Evolutionary conservation across 2,888 invertebrate species (phyloP), one percentile per base, ranked within the genome.

Genomic region (Ormyrus nitidulus): DNA sequence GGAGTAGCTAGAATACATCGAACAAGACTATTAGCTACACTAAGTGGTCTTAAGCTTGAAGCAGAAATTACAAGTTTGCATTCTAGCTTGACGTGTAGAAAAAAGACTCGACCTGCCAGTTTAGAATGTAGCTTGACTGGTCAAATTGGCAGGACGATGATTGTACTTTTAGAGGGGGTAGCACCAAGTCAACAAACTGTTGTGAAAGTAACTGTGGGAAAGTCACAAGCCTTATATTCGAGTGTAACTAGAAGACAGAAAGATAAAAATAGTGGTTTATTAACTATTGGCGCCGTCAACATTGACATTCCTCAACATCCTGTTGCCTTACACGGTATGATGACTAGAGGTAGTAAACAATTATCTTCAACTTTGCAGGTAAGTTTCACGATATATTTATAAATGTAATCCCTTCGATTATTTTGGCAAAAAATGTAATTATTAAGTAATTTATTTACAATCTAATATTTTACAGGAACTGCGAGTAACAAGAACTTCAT

Each of bases 291-390:
- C 0, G 95, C 96, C 11, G 95, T 99, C 0, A 94, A 96, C 83
- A 95, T 99, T 76, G 98, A 99, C 91, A 97, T 99, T 88, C 99
- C 99, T 5, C 99, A 99, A 91, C 99, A 99, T 92, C 99, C 99
- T 0, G 98, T 99, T 0, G 98, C 97, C 7, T 92, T 99, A 85
- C 99, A 99, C 91, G 99, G 98, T 71, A 99, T 99, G 96, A 98
- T 99, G 94, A 97, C 97, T 0, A 93, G 99, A 84, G 97, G 98
- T 83, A 97, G 97, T 82, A 95, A 97, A 84, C 97, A 98, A 88
- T 92, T 99, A 62, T 98, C 98, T 7, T 96, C 96, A 11, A 99
- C 98, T 0, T 91, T 99, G 74, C 98, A 98, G 92, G 96, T 94
- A 85, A 82, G 68, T 81, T 8, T 34, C 0, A 34, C 34, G 34